Percentiles rank a stretch among this genome's conserved stretches.
Conservation (phyloP, 2,797 vertebrate species). For the Petrocephalus sullivani region DNA sequence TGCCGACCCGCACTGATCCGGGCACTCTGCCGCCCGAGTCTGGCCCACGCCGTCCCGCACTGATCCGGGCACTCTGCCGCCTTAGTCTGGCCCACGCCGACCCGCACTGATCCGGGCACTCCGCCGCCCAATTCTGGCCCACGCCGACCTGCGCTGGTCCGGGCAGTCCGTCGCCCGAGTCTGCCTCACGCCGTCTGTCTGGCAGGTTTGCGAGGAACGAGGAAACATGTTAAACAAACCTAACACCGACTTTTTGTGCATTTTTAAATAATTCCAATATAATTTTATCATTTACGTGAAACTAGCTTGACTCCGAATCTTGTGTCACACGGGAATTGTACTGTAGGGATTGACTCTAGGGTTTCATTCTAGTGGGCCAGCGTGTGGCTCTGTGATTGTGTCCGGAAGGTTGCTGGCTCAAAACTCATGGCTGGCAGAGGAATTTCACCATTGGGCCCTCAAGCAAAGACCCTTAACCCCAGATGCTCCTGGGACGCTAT, state of each 20-base stretch:
- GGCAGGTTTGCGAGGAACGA: neutral
- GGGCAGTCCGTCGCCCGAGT: neutral
- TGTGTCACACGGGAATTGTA: neutral
- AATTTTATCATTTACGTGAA: neutral
- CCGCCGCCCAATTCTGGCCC: neutral
- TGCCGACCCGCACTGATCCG: neutral
- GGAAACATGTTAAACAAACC: neutral
- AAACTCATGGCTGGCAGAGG: neutral
- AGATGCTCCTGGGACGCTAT: neutral
- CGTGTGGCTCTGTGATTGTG: neutral
- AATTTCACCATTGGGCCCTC: neutral
- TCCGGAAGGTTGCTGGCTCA: neutral
- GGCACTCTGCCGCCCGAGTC: neutral
- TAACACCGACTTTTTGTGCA: neutral
- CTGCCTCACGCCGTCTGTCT: neutral
- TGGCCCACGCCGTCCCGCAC: neutral
- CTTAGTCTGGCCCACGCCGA: neutral
- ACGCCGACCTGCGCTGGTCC: neutral
- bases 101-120: neutral
- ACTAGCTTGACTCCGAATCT: neutral
- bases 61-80: neutral
- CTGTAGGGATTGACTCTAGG: too few relatives aligned
- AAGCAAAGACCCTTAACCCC: neutral
- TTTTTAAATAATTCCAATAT: neutral
- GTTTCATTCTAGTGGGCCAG: neutral